Base-by-base conservation (phyloP, 2,888 invertebrate species). In the Pterobdella sp. region DNA sequence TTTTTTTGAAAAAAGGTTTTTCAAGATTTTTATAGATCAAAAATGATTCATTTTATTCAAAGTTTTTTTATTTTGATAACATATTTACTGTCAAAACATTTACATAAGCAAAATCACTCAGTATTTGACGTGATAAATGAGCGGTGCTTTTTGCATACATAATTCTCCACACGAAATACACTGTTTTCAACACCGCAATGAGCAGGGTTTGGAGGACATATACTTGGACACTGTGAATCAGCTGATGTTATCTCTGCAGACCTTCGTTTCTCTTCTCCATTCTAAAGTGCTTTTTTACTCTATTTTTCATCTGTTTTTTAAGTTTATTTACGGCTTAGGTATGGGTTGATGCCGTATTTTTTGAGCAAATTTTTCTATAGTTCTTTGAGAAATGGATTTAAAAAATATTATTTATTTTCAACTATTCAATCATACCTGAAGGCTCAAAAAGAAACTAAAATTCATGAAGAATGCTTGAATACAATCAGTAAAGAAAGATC, bases 141-240 rank as follows among this genome's bases (percentile, higher is more conserved):
- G n/a, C n/a, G n/a, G n/a, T n/a, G n/a, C n/a, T n/a, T n/a, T n/a
- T n/a, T n/a, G n/a, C n/a, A n/a, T n/a, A n/a, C n/a, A n/a, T n/a
- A n/a, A n/a, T n/a, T n/a, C n/a, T n/a, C n/a, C n/a, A n/a, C n/a
- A n/a, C n/a, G 22, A 42, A 42, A 42, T 42, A 42, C 7, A 42
- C 22, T 14, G 7, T 14, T 42, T 42, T 42, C 22, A 42, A 14
- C 49, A 14, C 49, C 10, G 49, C 32, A 26, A 65, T 22, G n/a
- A 35, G 7, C 32, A 69, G 49, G 69, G 52, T 22, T 32, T 69
- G 42, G 69, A 69, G 22, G 69, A 69, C 29, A 69, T 69, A 31
- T 69, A 69, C 52, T 52, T 69, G 18, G 69, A 52, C 34, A 34
- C 52, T 26, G 52, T 69, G 52, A 69, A 69, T 52, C 42, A 26